A percentile compares a stretch with the other conserved stretches of the same genome.
Conservation (phyloP, 2,113 vertebrate genomes). For the Columba livia region DNA sequence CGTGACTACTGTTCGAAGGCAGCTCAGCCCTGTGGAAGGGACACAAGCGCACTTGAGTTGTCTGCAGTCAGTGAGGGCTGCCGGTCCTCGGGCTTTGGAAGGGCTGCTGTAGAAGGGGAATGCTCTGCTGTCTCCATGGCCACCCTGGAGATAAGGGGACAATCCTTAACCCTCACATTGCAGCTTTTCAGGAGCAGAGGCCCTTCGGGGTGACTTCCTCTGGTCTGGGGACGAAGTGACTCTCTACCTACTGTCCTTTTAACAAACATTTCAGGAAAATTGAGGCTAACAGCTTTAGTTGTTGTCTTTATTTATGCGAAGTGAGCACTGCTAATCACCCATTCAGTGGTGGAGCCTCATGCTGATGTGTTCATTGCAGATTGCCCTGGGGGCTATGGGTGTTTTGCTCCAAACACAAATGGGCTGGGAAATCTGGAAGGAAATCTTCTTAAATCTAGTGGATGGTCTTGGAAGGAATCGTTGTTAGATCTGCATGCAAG, state of each 20-base stretch:
- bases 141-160: neutral
- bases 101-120: neutral
- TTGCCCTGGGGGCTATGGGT: neutral
- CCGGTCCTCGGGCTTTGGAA: neutral
- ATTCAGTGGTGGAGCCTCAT: accelerated
- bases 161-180: neutral
- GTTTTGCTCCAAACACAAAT: neutral
- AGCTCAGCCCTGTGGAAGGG: neutral
- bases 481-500: neutral
- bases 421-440: neutral
- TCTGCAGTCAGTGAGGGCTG: neutral
- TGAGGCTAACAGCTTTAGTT: neutral
- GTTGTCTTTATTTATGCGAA: neutral
- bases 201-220: neutral
- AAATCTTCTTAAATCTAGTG: neutral
- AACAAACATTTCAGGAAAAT: neutral
- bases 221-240: neutral
- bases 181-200: neutral
- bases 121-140: neutral
- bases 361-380: neutral
- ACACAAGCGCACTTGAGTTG: neutral
- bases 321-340: neutral
- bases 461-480: neutral
- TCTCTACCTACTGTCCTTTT: neutral
- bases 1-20: neutral